Percentiles rank a stretch among this genome's conserved stretches.
phyloP scores from a whole-genome alignment of 2,797 vertebrate species.

The Pangasius krempfi region DNA sequence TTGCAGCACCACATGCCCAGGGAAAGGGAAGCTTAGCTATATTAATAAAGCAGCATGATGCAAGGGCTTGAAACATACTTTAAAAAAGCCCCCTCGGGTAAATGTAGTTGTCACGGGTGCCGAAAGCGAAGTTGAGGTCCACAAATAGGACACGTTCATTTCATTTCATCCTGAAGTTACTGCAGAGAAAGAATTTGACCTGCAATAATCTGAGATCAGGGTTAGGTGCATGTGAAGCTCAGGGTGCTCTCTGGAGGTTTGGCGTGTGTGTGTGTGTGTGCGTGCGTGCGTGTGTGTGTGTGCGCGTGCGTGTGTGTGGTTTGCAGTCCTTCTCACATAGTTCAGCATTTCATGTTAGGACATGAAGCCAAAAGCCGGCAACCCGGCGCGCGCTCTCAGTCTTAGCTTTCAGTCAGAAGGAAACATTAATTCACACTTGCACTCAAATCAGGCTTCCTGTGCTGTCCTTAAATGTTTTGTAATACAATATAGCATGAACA shows the following conservation, averaged over 20 bases:
- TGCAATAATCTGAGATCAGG: constrained; percentile 59
- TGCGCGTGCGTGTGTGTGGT: constrained; percentile 46
- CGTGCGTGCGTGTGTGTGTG: constrained; percentile 28
- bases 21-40: constrained; percentile 37
- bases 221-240: constrained; percentile 63
- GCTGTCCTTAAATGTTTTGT: not conserved
- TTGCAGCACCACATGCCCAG: constrained; percentile 9
- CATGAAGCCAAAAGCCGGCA: constrained; percentile 69
- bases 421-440: not conserved
- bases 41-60: constrained; percentile 46
- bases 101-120: constrained; percentile 14
- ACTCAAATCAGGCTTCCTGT: not conserved
- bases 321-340: constrained; percentile 62
- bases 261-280: constrained; percentile 53
- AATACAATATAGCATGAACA: not conserved
- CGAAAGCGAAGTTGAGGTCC: not conserved
- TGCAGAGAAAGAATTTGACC: constrained; percentile 15
- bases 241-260: constrained; percentile 7
- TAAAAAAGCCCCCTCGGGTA: constrained; percentile 24
- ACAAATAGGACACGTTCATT: not conserved
- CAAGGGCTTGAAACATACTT: constrained; percentile 43
- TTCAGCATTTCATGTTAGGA: constrained; percentile 75
- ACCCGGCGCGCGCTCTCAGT: not conserved
- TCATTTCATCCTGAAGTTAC: not conserved
- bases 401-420: not conserved